Percentiles rank a stretch among this genome's conserved stretches.
Conservation (phyloP, 2,113 vertebrate species). For the Pavo muticus region DNA sequence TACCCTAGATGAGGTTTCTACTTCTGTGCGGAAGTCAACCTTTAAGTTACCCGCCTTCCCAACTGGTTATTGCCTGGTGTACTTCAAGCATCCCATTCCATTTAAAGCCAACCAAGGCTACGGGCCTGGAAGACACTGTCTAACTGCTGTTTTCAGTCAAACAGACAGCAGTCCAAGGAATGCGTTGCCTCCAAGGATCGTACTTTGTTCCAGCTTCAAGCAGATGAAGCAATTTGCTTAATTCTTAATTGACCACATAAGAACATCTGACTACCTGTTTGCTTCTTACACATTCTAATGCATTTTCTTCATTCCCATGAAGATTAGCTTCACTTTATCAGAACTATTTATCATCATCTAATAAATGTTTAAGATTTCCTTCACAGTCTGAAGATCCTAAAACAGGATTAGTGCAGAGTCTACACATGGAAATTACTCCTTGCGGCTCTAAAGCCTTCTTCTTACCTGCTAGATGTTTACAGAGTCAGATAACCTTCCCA, state of each 20-base stretch:
- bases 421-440: background rate
- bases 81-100: background rate
- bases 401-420: background rate
- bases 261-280: background rate
- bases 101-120: background rate
- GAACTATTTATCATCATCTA: background rate
- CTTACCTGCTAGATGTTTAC: background rate
- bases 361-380: background rate
- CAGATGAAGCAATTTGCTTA: background rate
- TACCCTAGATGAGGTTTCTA: background rate
- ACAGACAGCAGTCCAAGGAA: background rate
- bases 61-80: background rate
- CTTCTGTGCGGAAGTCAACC: background rate
- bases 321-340: background rate
- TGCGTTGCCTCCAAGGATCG: background rate
- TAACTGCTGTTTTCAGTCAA: background rate
- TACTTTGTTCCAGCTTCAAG: background rate
- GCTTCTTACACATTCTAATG: background rate
- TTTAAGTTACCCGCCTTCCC: background rate
- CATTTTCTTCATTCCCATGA: background rate
- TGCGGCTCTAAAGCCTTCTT: background rate
- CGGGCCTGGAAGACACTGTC: background rate
- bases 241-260: constrained; percentile 5
- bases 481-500: background rate
- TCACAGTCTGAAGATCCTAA: background rate